Evolutionary conservation across 1,140 invertebrate genomes (phyloP).

Genomic region (Diorhabda elongata): DNA sequence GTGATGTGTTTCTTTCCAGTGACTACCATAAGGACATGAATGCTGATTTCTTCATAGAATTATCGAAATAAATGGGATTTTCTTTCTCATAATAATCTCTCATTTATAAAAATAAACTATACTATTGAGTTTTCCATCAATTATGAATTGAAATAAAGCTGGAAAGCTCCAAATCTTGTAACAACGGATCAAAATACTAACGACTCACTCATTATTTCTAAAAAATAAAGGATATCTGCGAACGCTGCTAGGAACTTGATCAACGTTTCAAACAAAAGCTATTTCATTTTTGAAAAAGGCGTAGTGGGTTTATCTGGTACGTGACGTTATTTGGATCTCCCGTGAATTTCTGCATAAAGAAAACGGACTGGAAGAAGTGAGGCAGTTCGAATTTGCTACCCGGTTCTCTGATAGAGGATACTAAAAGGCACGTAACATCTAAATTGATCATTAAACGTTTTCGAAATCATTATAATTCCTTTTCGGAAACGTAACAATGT

Average conservation of each 20-base stretch:
- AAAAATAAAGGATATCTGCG: not conserved
- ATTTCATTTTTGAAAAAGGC: slow-evolving; percentile 1
- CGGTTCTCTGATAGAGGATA: not conserved
- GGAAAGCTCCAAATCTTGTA: not conserved
- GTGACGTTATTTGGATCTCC: not conserved
- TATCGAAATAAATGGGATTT: too few relatives aligned
- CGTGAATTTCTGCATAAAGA: slow-evolving; percentile 2
- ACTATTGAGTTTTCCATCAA: too few relatives aligned
- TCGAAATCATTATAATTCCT: too few relatives aligned
- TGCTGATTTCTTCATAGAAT: too few relatives aligned
- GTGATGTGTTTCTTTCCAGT: too few relatives aligned
- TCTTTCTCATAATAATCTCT: too few relatives aligned
- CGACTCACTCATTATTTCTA: not conserved
- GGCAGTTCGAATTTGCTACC: not conserved
- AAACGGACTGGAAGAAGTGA: not conserved
- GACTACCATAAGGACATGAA: too few relatives aligned
- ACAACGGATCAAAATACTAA: not conserved
- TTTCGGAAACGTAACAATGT: too few relatives aligned
- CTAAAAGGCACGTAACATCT: not conserved
- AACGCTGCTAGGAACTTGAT: not conserved
- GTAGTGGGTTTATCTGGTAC: not conserved
- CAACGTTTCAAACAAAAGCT: slow-evolving; percentile 2
- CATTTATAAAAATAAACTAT: too few relatives aligned
- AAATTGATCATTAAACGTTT: too few relatives aligned
- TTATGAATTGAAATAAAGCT: too few relatives aligned